Evolutionary conservation across 2,888 invertebrate species (phyloP).

Genomic region (Archaeoteleia sp.): DNA sequence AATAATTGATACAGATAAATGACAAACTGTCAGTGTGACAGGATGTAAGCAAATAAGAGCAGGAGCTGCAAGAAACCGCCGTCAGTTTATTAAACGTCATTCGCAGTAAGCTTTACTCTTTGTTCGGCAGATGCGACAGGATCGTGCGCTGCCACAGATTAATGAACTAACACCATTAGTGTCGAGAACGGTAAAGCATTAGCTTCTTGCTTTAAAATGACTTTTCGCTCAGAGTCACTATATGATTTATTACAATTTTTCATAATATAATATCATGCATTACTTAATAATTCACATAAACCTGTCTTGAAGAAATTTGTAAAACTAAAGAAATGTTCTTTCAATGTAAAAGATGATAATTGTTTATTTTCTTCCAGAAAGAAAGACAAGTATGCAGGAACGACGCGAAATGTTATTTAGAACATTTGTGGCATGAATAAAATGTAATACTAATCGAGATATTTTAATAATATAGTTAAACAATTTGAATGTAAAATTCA

Average conservation of each 20-base stretch:
- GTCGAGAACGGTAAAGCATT: conserved; percentile 43
- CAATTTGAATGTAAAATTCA: no score
- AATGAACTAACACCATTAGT: conserved; percentile 60
- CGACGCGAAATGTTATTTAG: no score
- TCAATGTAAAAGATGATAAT: no score
- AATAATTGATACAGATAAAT: conserved; percentile 72
- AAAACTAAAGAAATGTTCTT: no score
- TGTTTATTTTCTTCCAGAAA: no score
- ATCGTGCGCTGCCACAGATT: conserved; percentile 60
- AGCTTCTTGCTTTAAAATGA: conserved; percentile 18
- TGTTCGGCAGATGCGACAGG: conserved; percentile 62
- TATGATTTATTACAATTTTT: conserved; percentile 32
- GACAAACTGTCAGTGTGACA: conserved; percentile 60
- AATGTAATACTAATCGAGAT: no score
- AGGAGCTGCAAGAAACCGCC: conserved; percentile 59
- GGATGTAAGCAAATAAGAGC: conserved; percentile 57
- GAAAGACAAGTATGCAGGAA: no score
- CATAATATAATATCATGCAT: conserved; percentile 11
- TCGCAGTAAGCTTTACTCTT: conserved; percentile 65
- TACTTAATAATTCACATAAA: conserved; percentile 14
- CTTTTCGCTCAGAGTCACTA: conserved; percentile 19
- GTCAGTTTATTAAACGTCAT: conserved; percentile 69
- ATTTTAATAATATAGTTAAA: no score
- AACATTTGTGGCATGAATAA: no score
- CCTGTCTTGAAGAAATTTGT: background rate